Base-by-base conservation (phyloP, 1,140 invertebrate species). In the Heliconius melpomene region DNA sequence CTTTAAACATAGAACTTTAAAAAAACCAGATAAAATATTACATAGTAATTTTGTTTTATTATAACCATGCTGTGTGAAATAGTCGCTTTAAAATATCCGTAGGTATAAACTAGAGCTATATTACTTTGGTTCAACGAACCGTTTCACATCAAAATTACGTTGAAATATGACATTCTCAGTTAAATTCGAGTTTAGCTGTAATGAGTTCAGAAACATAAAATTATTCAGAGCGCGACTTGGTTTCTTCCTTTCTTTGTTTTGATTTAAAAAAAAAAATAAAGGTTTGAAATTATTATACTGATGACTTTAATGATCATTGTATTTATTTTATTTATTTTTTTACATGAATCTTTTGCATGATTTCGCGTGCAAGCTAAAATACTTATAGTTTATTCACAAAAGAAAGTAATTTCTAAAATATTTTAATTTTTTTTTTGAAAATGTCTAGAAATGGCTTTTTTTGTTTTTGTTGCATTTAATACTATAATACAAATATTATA, bases 141-240 rank as follows among this genome's bases (percentile, higher is more conserved):
- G 70, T 76, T 82, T 74, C 78, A 38, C 78, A 72, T 60, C 66
- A 78, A 78, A 82, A 84, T 84, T 84, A 87, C 84, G 72, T 83
- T 84, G 85, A 87, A 87, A 81, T 87, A 82, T 81, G 80, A 79
- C 79, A 79, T 80, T 76, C 66, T 82, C 77, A 77, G 80, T 86
- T 79, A 60, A 84, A 85, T 82, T 85, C 82, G 81, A 82, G 82
- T 71, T 79, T 75, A 80, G 57, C 72, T 50, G 76, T 84, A 84
- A 84, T 82, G 79, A 82, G 79, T 82, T 83, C 79, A 78, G 50
- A 74, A 77, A 74, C 74, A 66, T 80, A 70, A 80, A 77, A 73
- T 80, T 77, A 73, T 80, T 73, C 29, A 36, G 60, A 66, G 60
- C 60, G 29, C 60, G 60, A 66, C 60, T 66, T 66, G 60, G n/a